phyloP scores from a whole-genome alignment of 1,140 invertebrate genomes.

The Coptotermes formosanus region DNA sequence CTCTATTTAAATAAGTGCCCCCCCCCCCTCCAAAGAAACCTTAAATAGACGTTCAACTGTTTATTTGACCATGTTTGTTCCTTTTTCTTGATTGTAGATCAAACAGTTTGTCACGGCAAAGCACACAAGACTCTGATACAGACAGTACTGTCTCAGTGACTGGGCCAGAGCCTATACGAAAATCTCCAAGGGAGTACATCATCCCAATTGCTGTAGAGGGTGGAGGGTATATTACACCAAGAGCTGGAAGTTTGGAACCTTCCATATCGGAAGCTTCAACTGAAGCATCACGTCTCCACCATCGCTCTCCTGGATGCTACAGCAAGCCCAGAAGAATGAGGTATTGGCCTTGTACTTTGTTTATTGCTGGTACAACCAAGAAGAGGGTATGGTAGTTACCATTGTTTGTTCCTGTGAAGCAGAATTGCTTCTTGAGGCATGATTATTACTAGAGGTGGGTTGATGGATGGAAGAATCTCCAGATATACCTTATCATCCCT shows the following conservation, averaged over 20 bases:
- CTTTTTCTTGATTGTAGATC: conserved; percentile 33
- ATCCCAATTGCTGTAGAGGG: conserved; percentile 89
- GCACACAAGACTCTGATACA: conserved; percentile 66
- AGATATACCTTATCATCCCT: too few species aligned
- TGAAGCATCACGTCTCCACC: conserved; percentile 43
- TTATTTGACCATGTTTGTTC: conserved; percentile 30
- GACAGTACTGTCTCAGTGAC: conserved; percentile 51
- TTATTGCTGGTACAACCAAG: not conserved
- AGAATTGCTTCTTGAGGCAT: too few species aligned
- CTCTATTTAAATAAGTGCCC: too few species aligned
- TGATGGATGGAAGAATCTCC: too few species aligned
- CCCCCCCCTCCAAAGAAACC: not conserved
- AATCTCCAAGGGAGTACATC: conserved; percentile 85
- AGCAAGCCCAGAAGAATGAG: conserved; percentile 51
- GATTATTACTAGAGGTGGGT: too few species aligned
- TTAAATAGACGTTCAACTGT: not conserved
- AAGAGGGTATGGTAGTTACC: too few species aligned
- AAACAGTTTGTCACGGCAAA: conserved; percentile 60
- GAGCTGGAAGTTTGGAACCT: conserved; percentile 68
- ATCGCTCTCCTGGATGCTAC: conserved; percentile 29
- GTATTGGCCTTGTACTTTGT: conserved; percentile 43
- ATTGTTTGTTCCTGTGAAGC: too few species aligned
- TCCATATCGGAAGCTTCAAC: conserved; percentile 48
- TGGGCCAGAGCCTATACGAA: conserved; percentile 73
- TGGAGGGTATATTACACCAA: conserved; percentile 78